Base-by-base conservation (phyloP, 2,888 invertebrate species). In the Plebejus anna region DNA sequence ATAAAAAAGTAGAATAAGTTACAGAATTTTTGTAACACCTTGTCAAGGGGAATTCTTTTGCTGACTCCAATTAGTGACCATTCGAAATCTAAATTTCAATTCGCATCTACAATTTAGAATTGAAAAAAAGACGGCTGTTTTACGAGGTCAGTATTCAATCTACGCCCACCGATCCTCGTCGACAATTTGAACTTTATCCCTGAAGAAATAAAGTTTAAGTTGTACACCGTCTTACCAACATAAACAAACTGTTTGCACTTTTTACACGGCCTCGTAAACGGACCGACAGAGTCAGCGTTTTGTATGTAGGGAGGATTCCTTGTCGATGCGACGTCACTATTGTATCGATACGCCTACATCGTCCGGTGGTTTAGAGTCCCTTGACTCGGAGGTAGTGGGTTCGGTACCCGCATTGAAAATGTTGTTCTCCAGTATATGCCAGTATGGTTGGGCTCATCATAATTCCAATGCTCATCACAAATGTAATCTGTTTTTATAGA, bases 231-330 rank as follows among this genome's bases (percentile, higher is more conserved):
- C 42, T 61, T 32, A 32, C 70, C 84, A 87, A 90, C 90, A 90
- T 92, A 92, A 92, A 92, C 91, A 92, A 92, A 91, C 90, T 88
- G 88, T 92, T 92, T 89, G 89, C 89, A 87, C 88, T 90, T 91
- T 91, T 91, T 91, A 91, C 90, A 90, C 87, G 80, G 78, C 80
- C 80, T 82, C 92, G 90, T 92, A 92, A 93, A 92, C 86, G 88
- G 87, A 87, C 86, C 87, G 84, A 89, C 91, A 86, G 89, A 89
- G 88, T 92, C 92, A 92, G 92, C 92, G 89, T 83, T 88, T 90
- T 86, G 83, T 78, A 11, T 47, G 22, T 47, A 73, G 73, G 47
- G 51, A 73, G n/a, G 51, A 55, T 32, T 51, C 72, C 22, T 11
- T 22, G 42, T 42, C 51, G 51, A 55, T 73, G 11, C 13, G 7